Conservation (phyloP, 2,797 vertebrate species). For the Artibeus lituratus region DNA sequence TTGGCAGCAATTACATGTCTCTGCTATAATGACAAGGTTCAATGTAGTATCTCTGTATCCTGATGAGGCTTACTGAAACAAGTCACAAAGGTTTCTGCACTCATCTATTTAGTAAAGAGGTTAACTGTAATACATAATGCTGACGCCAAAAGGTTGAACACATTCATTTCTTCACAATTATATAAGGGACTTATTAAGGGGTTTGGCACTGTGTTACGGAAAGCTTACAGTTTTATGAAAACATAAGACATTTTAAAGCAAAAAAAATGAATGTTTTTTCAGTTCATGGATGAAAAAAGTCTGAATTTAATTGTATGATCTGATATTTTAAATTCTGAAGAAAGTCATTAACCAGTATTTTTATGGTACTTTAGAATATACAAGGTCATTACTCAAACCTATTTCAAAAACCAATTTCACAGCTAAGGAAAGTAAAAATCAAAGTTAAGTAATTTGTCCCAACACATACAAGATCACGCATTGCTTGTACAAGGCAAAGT, state of each 20-base stretch:
- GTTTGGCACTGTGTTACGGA: background rate
- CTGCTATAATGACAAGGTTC: background rate
- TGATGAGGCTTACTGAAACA: background rate
- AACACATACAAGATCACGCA: background rate
- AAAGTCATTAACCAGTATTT: background rate
- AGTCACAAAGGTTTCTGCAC: background rate
- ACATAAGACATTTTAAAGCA: background rate
- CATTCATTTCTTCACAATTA: background rate
- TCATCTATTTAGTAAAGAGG: background rate
- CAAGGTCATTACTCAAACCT: background rate
- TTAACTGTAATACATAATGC: background rate
- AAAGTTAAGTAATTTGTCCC: constrained; percentile 4
- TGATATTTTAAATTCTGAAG: constrained; percentile 12
- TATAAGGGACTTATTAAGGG: background rate
- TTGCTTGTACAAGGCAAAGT: background rate
- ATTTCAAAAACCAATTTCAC: background rate
- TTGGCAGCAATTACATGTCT: background rate
- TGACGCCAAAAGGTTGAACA: background rate
- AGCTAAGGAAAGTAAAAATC: constrained; percentile 3
- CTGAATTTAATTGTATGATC: constrained; percentile 1
- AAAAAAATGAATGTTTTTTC: constrained; percentile 21
- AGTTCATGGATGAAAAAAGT: background rate
- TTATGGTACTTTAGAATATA: background rate
- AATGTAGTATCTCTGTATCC: background rate
- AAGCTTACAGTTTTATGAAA: background rate